A percentile compares a stretch with the other conserved stretches of the same genome.
phyloP scores from a whole-genome alignment of 2,113 vertebrate species.

The Tonatia bakeri region DNA sequence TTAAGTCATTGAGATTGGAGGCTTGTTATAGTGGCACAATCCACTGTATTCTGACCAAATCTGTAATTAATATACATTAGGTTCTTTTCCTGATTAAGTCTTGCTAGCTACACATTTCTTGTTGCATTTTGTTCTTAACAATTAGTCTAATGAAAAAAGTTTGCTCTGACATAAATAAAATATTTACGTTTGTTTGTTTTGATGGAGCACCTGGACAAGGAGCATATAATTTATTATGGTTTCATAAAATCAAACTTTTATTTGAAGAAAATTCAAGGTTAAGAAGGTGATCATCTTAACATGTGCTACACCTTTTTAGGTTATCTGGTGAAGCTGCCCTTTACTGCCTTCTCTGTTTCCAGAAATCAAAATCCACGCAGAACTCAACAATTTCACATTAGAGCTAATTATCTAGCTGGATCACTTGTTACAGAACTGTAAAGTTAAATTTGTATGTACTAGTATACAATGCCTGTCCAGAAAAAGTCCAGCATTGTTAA shows the following conservation, averaged over 20 bases:
- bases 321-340: neutral
- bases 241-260: constrained; percentile 60
- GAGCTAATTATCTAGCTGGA: neutral
- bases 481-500: too few species aligned
- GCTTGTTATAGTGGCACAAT: neutral
- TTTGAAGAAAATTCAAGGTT: constrained; percentile 30
- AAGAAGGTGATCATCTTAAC: neutral
- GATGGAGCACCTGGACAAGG: neutral
- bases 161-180: constrained; percentile 18
- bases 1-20: neutral
- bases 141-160: neutral
- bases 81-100: neutral
- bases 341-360: neutral
- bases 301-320: neutral
- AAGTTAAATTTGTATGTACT: neutral
- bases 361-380: neutral
- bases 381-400: constrained; percentile 8
- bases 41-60: neutral
- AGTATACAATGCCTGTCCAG: too few species aligned
- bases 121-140: neutral
- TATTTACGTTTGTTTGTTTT: neutral
- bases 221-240: neutral
- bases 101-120: neutral
- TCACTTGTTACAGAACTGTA: neutral
- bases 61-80: neutral